Evolutionary conservation across 2,888 invertebrate species (phyloP), one percentile per base, ranked within the genome.

Genomic region (Urechis unicinctus): DNA sequence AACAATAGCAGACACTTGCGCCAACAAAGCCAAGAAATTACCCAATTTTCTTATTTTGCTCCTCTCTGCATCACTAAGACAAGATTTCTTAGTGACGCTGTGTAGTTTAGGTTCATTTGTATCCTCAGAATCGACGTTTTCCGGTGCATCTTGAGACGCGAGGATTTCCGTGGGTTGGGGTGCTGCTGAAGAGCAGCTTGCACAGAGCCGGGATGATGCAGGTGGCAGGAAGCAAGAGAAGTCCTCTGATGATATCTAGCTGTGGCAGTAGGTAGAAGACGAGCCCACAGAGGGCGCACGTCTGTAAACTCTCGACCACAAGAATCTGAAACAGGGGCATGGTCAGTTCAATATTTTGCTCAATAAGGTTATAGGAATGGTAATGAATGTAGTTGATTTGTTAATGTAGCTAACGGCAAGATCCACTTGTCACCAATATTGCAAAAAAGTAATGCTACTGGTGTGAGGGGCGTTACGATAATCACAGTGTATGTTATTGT

Each of bases 251-350:
- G 64, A 71, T 68, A 61, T 74, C 72, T 50, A 70, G 57, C 47
- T 63, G 50, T 3, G 74, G 74, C 22, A 74, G 61, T n/a, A 74
- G 69, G 28, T 69, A 60, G 55, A 73, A 72, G 28, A 72, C 67
- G 31, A 74, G 94, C 53, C 92, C 85, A 41, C 89, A 85, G 72
- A 90, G 91, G 4, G 88, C 88, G 63, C 92, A 87, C 52, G 94
- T 81, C 50, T 75, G 74, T 13, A 72, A 55, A 1, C 64, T 54
- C 53, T 75, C 75, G 21, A 71, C 44, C 13, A 70, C 50, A 17
- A 73, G 56, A 4, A 68, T 66, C 70, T 71, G 63, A 0, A 68
- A 60, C 3, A 52, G 13, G 13, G 53, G 47, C 22, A 26, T 13
- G n/a, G n/a, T n/a, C n/a, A n/a, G n/a, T n/a, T n/a, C n/a, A n/a